Conservation (phyloP, 2,113 vertebrate genomes). For the Vulpes vulpes region DNA sequence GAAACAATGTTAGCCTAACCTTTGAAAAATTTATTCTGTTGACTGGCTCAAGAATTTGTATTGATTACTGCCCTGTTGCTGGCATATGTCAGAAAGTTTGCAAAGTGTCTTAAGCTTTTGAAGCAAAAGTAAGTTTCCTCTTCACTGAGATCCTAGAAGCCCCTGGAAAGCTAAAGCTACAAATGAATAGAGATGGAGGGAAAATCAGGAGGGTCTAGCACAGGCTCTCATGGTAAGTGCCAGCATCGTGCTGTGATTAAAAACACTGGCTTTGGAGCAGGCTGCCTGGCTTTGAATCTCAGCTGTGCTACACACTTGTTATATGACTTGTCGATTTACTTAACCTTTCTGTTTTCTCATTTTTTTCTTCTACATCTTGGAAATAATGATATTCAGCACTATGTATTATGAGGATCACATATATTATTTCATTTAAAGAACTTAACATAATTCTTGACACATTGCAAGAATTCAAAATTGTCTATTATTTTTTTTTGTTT, state of each 20-base stretch:
- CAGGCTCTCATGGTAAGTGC: neutral
- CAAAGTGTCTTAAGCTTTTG: neutral
- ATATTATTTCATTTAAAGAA: constrained; percentile 4
- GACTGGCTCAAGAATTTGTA: neutral
- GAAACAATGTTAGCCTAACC: neutral
- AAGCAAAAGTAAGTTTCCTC: neutral
- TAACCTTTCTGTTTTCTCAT: neutral
- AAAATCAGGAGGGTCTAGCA: neutral
- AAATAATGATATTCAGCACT: neutral
- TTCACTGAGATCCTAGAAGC: neutral
- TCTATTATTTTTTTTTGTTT: too few species aligned
- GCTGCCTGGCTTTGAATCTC: neutral
- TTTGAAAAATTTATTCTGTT: neutral
- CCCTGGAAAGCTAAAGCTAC: neutral
- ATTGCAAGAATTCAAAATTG: neutral
- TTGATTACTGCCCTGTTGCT: neutral
- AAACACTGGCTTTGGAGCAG: neutral
- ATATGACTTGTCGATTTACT: neutral
- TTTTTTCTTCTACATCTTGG: neutral
- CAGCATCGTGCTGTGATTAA: neutral
- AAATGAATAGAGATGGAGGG: neutral
- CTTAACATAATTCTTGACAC: constrained; percentile 12
- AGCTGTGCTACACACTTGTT: neutral
- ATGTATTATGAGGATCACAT: neutral
- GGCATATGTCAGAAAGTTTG: neutral